A percentile compares a stretch with the other conserved stretches of the same genome.
Evolutionary conservation across 2,888 invertebrate genomes (phyloP).

Genomic region (Malthinus seriepunctatus): DNA sequence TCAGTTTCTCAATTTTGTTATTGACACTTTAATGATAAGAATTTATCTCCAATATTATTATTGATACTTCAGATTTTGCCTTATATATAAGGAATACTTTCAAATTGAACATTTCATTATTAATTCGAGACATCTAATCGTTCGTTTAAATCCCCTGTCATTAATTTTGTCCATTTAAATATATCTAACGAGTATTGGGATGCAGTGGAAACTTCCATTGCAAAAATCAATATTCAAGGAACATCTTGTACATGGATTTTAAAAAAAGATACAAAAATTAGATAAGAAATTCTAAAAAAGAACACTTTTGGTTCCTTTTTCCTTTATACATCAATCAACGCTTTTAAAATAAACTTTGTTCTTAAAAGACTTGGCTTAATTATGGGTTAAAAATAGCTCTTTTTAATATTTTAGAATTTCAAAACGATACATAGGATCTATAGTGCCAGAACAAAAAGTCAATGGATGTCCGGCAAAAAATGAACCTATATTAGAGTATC

Average conservation of each 20-base stretch:
- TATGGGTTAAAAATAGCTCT: conserved; percentile 10
- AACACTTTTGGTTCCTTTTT: background rate
- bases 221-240: conserved; percentile 21
- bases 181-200: background rate
- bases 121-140: background rate
- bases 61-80: conserved; percentile 11
- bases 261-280: background rate
- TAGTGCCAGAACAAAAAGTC: conserved; percentile 68
- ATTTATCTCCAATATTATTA: conserved; percentile 3
- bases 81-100: background rate
- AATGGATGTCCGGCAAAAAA: conserved; percentile 73
- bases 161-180: too few relatives aligned
- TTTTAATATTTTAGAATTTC: conserved; percentile 44
- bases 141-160: background rate
- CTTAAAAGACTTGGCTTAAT: background rate
- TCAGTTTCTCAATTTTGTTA: conserved; percentile 26
- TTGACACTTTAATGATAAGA: conserved; percentile 15
- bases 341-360: background rate
- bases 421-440: conserved; percentile 61
- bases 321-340: background rate
- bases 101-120: background rate
- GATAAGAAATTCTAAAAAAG: background rate
- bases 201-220: conserved; percentile 18
- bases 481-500: conserved; percentile 82
- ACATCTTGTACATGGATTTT: background rate